Conservation (phyloP, 2,888 invertebrate genomes). For the Pachliopta kotzebuea region DNA sequence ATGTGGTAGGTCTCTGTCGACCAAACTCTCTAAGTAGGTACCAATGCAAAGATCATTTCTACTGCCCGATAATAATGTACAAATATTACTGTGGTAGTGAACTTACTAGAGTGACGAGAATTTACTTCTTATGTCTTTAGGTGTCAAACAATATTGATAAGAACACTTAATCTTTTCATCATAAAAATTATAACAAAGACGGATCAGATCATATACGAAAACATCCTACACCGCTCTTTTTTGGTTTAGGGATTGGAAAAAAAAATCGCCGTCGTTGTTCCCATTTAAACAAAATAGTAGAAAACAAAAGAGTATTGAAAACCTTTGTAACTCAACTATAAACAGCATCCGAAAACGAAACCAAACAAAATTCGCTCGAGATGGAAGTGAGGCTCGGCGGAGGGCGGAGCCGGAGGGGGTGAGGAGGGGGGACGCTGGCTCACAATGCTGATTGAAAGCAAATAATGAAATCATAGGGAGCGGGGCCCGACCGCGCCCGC, state of each 20-base stretch:
- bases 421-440: conserved; percentile 47
- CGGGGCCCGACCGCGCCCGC: conserved; percentile 56
- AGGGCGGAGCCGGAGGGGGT: conserved; percentile 33
- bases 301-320: conserved; percentile 40
- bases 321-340: conserved; percentile 67
- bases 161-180: no score
- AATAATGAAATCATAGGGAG: conserved; percentile 79
- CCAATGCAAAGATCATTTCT: no score
- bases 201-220: no score
- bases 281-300: conserved; percentile 16
- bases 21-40: no score
- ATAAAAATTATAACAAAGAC: no score
- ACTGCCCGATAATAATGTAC: no score
- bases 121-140: no score
- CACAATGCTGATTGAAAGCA: conserved; percentile 80
- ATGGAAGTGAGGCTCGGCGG: conserved; percentile 47
- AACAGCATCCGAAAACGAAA: conserved; percentile 75
- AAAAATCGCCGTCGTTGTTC: conserved; percentile 18
- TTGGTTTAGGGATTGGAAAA: background rate
- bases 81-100: no score
- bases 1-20: background rate
- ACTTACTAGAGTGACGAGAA: no score
- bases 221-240: background rate
- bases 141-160: no score
- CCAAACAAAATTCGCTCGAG: conserved; percentile 73